Conservation (phyloP, 2,113 vertebrate species). For the Nesospiza acunhae region DNA sequence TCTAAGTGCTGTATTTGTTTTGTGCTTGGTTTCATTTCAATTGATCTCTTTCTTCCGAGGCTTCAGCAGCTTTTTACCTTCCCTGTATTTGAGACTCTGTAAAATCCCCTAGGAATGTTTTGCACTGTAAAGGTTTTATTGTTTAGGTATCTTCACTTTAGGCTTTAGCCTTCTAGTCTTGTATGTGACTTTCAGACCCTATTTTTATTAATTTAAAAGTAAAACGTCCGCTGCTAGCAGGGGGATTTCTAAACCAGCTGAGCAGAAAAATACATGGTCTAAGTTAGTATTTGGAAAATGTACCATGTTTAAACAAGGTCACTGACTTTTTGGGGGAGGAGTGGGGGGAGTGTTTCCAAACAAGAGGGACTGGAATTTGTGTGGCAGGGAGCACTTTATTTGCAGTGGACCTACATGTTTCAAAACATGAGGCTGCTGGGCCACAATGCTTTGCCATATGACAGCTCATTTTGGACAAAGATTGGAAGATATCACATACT, state of each 20-base stretch:
- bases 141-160: not conserved
- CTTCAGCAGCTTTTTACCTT: conserved; percentile 17
- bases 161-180: not conserved
- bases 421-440: not conserved
- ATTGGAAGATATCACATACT: not conserved
- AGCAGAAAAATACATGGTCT: not conserved
- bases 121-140: not conserved
- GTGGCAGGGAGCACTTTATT: not conserved
- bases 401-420: not conserved
- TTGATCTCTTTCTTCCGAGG: conserved; percentile 7
- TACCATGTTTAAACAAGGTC: not conserved
- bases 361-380: not conserved
- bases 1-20: not conserved
- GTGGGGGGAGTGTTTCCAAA: not conserved
- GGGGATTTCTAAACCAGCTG: not conserved
- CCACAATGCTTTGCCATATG: not conserved
- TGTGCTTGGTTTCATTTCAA: conserved; percentile 10
- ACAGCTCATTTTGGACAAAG: not conserved
- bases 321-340: not conserved
- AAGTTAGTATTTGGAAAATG: not conserved
- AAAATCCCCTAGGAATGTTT: conserved; percentile 18
- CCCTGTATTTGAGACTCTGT: not conserved
- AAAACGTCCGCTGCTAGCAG: not conserved
- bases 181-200: not conserved
- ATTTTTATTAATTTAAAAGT: not conserved